A percentile compares a stretch with the other conserved stretches of the same genome.
Evolutionary conservation across 2,113 vertebrate species (phyloP).

Genomic region (Oncorhynchus clarkii): DNA sequence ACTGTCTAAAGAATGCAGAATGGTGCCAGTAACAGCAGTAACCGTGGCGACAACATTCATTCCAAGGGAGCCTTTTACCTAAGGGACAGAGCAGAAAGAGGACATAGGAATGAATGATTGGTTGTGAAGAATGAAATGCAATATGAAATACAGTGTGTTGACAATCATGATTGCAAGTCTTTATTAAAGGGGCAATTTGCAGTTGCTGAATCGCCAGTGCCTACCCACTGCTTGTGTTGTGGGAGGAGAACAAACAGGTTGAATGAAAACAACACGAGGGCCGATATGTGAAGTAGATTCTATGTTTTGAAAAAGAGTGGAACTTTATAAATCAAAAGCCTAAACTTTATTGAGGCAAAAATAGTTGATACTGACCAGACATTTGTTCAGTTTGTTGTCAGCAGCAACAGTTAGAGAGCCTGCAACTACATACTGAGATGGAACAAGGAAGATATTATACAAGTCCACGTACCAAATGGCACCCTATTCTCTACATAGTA

Average conservation of each 20-base stretch:
- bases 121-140: not conserved
- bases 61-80: constrained; percentile 2
- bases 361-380: constrained; percentile 6
- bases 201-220: too few relatives aligned
- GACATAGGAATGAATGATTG: not conserved
- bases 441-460: not conserved
- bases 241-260: too few relatives aligned
- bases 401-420: constrained; percentile 3
- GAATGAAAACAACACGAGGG: too few relatives aligned
- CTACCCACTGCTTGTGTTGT: too few relatives aligned
- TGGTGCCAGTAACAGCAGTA: not conserved
- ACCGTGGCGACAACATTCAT: constrained; percentile 10
- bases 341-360: too few relatives aligned
- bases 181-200: too few relatives aligned
- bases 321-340: too few relatives aligned
- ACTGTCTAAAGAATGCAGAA: not conserved
- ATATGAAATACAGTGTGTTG: not conserved
- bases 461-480: too few relatives aligned
- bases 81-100: not conserved
- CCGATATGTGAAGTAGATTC: too few relatives aligned
- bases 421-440: constrained; percentile 1
- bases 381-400: not conserved
- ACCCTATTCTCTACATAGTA: too few relatives aligned
- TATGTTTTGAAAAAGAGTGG: too few relatives aligned
- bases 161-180: too few relatives aligned